Evolutionary conservation across 2,888 invertebrate genomes (phyloP).

Genomic region (Melieria omissa): DNA sequence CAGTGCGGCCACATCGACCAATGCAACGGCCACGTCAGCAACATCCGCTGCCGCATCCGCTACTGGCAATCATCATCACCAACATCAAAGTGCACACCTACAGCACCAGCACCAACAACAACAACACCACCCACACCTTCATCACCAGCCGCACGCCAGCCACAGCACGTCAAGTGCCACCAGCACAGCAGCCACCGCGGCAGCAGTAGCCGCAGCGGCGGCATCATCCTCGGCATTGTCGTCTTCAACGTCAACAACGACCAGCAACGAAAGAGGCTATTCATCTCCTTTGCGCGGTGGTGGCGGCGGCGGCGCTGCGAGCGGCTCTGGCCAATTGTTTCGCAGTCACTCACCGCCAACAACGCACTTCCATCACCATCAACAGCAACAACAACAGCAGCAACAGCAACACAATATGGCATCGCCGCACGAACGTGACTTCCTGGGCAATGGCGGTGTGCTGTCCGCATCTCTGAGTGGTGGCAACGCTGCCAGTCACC

Average conservation of each 20-base stretch:
- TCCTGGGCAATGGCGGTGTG: constrained; percentile 56
- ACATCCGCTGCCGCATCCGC: constrained; percentile 42
- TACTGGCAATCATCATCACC: constrained; percentile 39
- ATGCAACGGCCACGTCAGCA: constrained; percentile 36
- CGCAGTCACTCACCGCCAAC: constrained; percentile 55
- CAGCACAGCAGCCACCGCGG: constrained; percentile 38
- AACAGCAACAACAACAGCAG: constrained; percentile 43
- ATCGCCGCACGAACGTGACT: constrained; percentile 60
- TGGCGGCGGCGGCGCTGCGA: neutral
- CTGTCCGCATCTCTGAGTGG: constrained; percentile 35
- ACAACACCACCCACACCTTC: constrained; percentile 57
- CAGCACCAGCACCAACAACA: constrained; percentile 44
- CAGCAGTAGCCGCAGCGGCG: constrained; percentile 40
- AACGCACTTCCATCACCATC: constrained; percentile 30
- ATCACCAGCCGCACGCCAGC: constrained; percentile 18
- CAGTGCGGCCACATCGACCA: constrained; percentile 1
- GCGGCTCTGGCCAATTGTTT: constrained; percentile 48
- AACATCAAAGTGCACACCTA: constrained; percentile 30
- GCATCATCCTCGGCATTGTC: constrained; percentile 32
- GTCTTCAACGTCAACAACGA: constrained; percentile 39
- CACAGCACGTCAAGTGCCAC: constrained; percentile 59
- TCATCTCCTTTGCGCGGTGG: constrained; percentile 53
- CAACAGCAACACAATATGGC: constrained; percentile 50
- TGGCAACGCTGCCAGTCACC: constrained; percentile 26
- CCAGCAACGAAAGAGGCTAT: constrained; percentile 58